These are phyloP conservation scores for Poecilia gillii DNA, from an alignment of 2,797 vertebrate genomes.

Conservation along the genomic window DNA sequence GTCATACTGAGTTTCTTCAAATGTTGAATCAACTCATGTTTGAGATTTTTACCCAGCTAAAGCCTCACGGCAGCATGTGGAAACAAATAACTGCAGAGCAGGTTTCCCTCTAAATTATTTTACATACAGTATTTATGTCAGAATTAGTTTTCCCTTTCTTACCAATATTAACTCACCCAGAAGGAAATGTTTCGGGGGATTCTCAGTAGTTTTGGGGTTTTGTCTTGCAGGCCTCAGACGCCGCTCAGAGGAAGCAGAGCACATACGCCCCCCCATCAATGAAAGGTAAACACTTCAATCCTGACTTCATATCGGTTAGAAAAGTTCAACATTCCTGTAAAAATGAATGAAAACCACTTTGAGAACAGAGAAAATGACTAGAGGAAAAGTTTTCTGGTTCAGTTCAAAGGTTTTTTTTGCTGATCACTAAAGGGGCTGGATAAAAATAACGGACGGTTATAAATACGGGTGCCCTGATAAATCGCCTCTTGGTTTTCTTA, in stretches of 20 bases:
- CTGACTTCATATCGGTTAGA: too few relatives aligned
- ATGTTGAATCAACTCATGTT: background rate
- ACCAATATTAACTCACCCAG: background rate
- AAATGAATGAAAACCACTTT: background rate
- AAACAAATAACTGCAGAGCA: background rate
- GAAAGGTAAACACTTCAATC: slow-evolving; percentile 83
- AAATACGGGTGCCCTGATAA: background rate
- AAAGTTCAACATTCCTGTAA: background rate
- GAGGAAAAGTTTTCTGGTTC: background rate
- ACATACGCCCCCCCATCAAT: slow-evolving; percentile 84
- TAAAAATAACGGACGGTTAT: background rate
- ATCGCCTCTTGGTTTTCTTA: background rate
- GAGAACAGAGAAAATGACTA: background rate
- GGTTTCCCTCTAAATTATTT: background rate
- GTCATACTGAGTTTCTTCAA: background rate
- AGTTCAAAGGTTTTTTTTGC: background rate
- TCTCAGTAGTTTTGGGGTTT: background rate
- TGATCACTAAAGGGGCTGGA: background rate
- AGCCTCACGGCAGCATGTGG: background rate
- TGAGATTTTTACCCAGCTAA: background rate
- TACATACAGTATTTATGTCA: background rate
- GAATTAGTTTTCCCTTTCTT: background rate
- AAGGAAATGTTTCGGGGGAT: background rate
- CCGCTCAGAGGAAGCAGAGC: slow-evolving; percentile 89
- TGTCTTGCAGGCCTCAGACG: slow-evolving; percentile 49